These are phyloP conservation scores for Phrixothrix hirtus DNA, from an alignment of 2,888 invertebrate species.

Conservation along the genomic window DNA sequence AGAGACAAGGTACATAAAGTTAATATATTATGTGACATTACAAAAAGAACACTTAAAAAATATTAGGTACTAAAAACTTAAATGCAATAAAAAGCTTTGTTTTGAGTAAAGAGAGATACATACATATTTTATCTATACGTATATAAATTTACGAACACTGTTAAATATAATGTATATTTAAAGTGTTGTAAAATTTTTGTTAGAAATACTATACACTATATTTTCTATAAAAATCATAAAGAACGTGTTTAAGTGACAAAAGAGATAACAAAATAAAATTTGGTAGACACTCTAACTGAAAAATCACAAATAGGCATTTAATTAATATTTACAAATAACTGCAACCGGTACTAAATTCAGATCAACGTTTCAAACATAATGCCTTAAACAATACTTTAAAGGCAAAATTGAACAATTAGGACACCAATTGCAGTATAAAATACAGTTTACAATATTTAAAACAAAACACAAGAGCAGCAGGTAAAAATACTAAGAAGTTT, in stretches of 20 bases:
- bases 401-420: too few relatives aligned
- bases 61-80: constrained; percentile 34
- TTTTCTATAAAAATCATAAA: constrained; percentile 26
- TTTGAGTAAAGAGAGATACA: constrained; percentile 17
- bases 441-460: too few relatives aligned
- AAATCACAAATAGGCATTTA: not conserved
- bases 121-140: constrained; percentile 20
- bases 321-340: not conserved
- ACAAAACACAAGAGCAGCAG: constrained; percentile 3
- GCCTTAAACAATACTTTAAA: too few relatives aligned
- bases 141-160: constrained; percentile 24
- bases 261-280: constrained; percentile 7
- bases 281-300: not conserved
- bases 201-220: constrained; percentile 27
- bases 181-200: constrained; percentile 12
- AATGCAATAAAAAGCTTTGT: constrained; percentile 21
- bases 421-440: too few relatives aligned
- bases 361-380: not conserved
- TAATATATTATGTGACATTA: constrained; percentile 32
- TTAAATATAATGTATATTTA: constrained; percentile 7
- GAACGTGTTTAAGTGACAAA: constrained; percentile 7
- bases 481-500: constrained; percentile 10
- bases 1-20: constrained; percentile 35
- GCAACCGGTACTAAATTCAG: too few relatives aligned
- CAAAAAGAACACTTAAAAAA: constrained; percentile 29